Evolutionary conservation across 2,888 invertebrate genomes (phyloP).

Genomic region (Cabera pusaria): DNA sequence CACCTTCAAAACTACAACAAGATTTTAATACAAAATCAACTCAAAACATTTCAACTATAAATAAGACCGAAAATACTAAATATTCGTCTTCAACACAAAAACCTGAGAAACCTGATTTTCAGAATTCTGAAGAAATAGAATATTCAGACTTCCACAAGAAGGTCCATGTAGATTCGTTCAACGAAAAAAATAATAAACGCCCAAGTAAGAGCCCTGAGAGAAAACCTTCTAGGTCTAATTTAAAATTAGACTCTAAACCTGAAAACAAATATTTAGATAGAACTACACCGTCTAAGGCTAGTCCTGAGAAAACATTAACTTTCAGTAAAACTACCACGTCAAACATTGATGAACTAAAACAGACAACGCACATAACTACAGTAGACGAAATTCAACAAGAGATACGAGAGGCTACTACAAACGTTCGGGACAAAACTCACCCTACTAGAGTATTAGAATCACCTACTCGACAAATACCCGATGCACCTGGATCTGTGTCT

Average conservation of each 20-base stretch:
- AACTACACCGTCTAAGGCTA: slow-evolving; percentile 18
- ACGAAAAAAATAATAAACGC: neutral
- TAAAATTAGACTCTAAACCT: slow-evolving; percentile 26
- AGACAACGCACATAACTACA: too few species aligned
- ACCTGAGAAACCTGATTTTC: slow-evolving; percentile 10
- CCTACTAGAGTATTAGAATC: slow-evolving; percentile 26
- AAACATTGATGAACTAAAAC: too few species aligned
- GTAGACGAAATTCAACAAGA: slow-evolving; percentile 26
- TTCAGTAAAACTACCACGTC: slow-evolving; percentile 28
- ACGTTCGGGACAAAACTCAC: slow-evolving; percentile 21
- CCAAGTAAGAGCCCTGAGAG: slow-evolving; percentile 33
- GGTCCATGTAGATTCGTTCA: neutral
- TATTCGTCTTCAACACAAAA: slow-evolving; percentile 14
- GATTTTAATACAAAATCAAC: slow-evolving; percentile 41
- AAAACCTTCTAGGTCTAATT: neutral
- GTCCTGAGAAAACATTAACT: slow-evolving; percentile 17
- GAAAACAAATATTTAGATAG: slow-evolving; percentile 14
- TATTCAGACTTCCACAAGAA: neutral
- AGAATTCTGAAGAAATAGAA: neutral
- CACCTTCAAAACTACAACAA: slow-evolving; percentile 54
- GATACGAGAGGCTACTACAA: slow-evolving; percentile 18
- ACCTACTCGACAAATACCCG: slow-evolving; percentile 26
- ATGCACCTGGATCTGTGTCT: too few species aligned
- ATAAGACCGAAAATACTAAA: slow-evolving; percentile 20
- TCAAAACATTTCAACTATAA: slow-evolving; percentile 14